Evolutionary conservation across 2,888 invertebrate genomes (phyloP).

Genomic region (Furcula furcula): DNA sequence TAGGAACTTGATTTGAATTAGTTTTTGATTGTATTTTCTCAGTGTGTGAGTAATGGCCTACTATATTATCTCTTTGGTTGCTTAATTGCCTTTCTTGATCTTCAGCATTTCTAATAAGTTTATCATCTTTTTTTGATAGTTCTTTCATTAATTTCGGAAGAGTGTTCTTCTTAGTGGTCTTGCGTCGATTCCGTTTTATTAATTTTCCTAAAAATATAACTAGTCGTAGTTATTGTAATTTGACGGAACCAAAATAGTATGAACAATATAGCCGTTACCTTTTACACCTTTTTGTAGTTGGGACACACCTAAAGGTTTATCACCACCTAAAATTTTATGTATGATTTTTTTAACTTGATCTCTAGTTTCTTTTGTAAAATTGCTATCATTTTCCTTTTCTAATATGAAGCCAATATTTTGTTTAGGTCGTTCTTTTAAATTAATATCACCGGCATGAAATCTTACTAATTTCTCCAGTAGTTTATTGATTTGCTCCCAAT

Average conservation of each 20-base stretch:
- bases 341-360: slow-evolving; percentile 66
- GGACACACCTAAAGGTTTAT: slow-evolving; percentile 46
- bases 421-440: slow-evolving; percentile 33
- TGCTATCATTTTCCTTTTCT: slow-evolving; percentile 12
- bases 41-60: too few relatives aligned
- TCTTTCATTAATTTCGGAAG: slow-evolving; percentile 9
- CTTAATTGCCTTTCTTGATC: slow-evolving; percentile 3
- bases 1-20: too few relatives aligned
- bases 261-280: slow-evolving; percentile 59
- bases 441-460: slow-evolving; percentile 50
- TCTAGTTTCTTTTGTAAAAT: slow-evolving; percentile 30
- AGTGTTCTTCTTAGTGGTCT: slow-evolving; percentile 5
- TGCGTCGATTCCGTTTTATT: slow-evolving; percentile 45
- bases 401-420: slow-evolving; percentile 2
- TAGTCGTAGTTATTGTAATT: too few relatives aligned
- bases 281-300: slow-evolving; percentile 65
- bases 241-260: too few relatives aligned
- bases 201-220: slow-evolving; percentile 45
- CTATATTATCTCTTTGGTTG: too few relatives aligned
- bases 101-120: slow-evolving; percentile 1
- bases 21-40: slow-evolving; percentile 5
- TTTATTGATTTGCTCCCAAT: slow-evolving; percentile 66
- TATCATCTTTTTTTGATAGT: slow-evolving; percentile 3
- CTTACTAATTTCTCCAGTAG: slow-evolving; percentile 55
- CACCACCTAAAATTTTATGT: slow-evolving; percentile 58